These are phyloP conservation scores for Phaetusa simplex DNA, from an alignment of 2,113 vertebrate species.

Conservation along the genomic window DNA sequence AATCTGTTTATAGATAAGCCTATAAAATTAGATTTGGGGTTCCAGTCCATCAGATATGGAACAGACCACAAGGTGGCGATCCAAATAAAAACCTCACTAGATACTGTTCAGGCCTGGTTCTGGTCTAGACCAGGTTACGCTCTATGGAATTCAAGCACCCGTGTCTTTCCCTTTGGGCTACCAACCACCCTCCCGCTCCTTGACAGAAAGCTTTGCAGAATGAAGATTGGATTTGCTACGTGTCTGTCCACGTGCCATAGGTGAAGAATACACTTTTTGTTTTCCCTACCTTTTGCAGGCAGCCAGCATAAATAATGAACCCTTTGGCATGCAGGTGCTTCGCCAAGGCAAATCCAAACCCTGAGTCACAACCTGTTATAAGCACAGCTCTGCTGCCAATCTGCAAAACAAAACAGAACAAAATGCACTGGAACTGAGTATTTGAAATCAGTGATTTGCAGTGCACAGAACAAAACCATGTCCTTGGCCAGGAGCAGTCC, in stretches of 20 bases:
- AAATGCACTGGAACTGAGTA: neutral
- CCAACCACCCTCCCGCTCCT: neutral
- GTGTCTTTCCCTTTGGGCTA: neutral
- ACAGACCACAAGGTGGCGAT: neutral
- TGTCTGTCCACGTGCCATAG: neutral
- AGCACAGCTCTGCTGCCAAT: constrained; percentile 75
- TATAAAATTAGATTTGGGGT: neutral
- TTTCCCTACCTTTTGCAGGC: constrained; percentile 78
- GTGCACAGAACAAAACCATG: neutral
- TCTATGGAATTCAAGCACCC: neutral
- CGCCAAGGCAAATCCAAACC: constrained; percentile 79
- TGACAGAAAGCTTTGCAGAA: neutral
- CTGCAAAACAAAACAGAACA: constrained; percentile 54
- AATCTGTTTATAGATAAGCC: neutral
- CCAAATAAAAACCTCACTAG: neutral
- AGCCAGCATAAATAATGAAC: constrained; percentile 79
- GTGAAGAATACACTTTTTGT: neutral
- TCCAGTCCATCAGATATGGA: neutral
- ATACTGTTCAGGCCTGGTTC: neutral
- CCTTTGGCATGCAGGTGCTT: constrained; percentile 77
- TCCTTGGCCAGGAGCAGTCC: neutral
- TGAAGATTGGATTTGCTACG: neutral
- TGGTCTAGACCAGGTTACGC: neutral
- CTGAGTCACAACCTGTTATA: constrained; percentile 81
- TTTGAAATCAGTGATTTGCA: neutral